Evolutionary conservation across 2,113 vertebrate genomes (phyloP), one percentile per base, ranked within the genome.

Genomic region (Physeter macrocephalus): DNA sequence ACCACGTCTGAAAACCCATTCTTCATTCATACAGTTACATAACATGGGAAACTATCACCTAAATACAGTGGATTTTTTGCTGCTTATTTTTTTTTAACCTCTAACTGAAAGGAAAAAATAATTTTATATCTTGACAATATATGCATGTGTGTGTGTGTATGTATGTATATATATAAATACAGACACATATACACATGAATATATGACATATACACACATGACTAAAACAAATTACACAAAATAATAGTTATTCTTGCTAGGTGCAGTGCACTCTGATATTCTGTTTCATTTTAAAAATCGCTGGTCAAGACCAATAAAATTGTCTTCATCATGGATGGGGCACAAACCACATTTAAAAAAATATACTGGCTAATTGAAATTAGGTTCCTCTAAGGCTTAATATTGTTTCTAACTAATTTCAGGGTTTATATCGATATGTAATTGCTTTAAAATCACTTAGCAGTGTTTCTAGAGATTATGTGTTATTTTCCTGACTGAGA

Each of bases 101-200:
- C 59, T 93, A 57, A 87, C 23, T 36, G 31, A 88, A 66, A 92
- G n/a, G 41, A 54, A 95, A 97, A 80, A 80, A 49, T 77, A 71
- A 66, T 77, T 93, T 86, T 57, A 69, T 14, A 34, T 80, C 7
- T 20, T 66, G 62, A 88, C 20, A 41, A 27, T 94, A 27, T 88
- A 21, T 75, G 29, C 88, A 6, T 83, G 18, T 39, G 23, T 54
- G 12, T 12, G 29, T 92, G 6, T 83, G 25, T 41, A 11, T 66
- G 8, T 34, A 17, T 89, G 20, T 41, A 18, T 86, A 20, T 49
- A 27, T 27, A 29, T 43, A 46, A 15, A 84, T 14, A 49, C 3
- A 20, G 41, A 7, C 31, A 31, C 27, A 4, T n/a, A 46, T 6
- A 43, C 5, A 92, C 5, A 17, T 36, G 64, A 72, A 52, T 5